Evolutionary conservation across 2,113 vertebrate genomes (phyloP).

Genomic region (Thalassarche chlororhynchos): DNA sequence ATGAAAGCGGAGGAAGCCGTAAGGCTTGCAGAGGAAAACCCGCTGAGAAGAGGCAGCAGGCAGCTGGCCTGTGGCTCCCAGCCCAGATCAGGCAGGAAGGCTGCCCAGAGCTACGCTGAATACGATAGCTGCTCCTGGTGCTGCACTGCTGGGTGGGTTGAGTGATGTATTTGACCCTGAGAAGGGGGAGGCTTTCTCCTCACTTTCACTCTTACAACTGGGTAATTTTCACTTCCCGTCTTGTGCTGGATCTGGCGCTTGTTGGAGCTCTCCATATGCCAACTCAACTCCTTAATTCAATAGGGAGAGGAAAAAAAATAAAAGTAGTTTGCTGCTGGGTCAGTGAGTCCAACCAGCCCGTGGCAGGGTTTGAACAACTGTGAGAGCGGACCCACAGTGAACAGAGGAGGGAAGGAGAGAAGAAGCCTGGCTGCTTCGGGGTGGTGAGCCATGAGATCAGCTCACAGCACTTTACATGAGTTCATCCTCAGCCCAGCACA

Average conservation of each 20-base stretch:
- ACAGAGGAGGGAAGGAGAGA: background rate
- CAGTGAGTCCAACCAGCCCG: background rate
- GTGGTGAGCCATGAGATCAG: background rate
- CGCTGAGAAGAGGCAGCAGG: background rate
- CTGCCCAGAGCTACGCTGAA: background rate
- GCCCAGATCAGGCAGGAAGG: background rate
- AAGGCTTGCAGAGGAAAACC: background rate
- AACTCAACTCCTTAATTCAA: background rate
- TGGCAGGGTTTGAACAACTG: background rate
- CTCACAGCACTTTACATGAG: rapidly evolving
- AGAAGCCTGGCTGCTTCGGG: background rate
- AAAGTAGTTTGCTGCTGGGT: background rate
- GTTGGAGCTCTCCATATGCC: background rate
- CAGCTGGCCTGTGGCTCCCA: background rate
- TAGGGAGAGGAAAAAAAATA: background rate
- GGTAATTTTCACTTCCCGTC: background rate
- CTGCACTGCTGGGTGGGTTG: background rate
- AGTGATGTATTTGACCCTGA: background rate
- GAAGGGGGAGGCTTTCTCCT: background rate
- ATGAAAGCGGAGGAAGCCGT: background rate
- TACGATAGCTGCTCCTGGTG: background rate
- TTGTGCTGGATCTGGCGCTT: background rate
- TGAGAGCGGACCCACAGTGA: background rate
- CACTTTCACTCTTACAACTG: background rate
- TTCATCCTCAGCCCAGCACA: background rate